phyloP scores from a whole-genome alignment of 2,888 invertebrate genomes.

The Agrotis clavis region DNA sequence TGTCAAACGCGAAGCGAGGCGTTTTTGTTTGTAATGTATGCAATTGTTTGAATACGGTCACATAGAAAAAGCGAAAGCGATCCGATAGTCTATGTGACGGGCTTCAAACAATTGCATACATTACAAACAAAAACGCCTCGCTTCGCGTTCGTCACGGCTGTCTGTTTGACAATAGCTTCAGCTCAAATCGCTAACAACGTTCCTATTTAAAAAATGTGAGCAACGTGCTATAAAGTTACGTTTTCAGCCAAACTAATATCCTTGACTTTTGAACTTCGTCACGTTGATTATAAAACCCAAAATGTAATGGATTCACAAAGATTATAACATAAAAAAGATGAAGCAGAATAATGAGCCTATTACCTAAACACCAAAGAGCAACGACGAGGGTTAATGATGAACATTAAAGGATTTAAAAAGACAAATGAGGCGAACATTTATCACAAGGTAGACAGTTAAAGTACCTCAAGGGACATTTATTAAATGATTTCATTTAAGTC shows the following conservation, averaged over 20 bases:
- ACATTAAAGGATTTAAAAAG: slow-evolving; percentile 20
- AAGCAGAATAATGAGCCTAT: background rate
- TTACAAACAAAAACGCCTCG: too few species aligned
- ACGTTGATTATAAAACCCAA: slow-evolving; percentile 44
- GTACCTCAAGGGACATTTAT: slow-evolving; percentile 49
- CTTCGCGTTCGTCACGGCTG: too few species aligned
- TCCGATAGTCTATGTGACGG: too few species aligned
- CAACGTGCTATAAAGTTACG: slow-evolving; percentile 43
- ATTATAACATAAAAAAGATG: background rate
- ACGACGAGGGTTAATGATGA: slow-evolving; percentile 23
- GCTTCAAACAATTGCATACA: too few species aligned
- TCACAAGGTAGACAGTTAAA: slow-evolving; percentile 40
- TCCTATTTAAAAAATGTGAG: slow-evolving; percentile 39
- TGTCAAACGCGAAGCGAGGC: too few species aligned
- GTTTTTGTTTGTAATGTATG: too few species aligned
- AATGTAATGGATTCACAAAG: background rate
- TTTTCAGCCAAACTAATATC: slow-evolving; percentile 47
- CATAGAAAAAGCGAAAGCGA: too few species aligned
- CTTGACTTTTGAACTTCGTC: slow-evolving; percentile 33
- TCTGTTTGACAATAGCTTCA: too few species aligned
- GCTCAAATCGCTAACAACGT: slow-evolving; percentile 13
- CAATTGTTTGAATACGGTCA: too few species aligned
- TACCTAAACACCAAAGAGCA: background rate
- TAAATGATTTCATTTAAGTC: slow-evolving; percentile 63
- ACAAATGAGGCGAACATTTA: slow-evolving; percentile 44